Base-by-base conservation (phyloP, 1,140 invertebrate species). In the Leptopilina boulardi region DNA sequence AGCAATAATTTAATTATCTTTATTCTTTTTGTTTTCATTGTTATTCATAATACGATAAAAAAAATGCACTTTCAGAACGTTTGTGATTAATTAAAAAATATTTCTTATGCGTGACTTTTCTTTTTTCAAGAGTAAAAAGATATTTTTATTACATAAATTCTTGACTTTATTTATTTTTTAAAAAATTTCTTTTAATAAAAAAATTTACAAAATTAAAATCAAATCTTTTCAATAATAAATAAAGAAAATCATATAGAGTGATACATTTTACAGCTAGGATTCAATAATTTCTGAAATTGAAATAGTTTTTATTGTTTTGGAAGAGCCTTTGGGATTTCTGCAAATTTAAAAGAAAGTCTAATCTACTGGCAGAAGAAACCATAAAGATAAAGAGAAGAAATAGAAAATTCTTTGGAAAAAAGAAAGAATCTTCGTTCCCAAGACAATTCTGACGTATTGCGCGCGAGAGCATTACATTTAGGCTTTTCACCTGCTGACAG, bases 361-460 rank as follows among this genome's bases (percentile, higher is more conserved):
- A 66, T 66, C 59, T 66, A 26, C 13, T 66, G 59, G 19, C 26
- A 70, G 70, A 19, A 38, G 13, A 70, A 34, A 9, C 11, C 34
- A 41, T 38, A 59, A 71, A 26, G 10, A 42, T 73, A 3, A 21
- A 30, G 26, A 30, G n/a, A 15, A 66, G 59, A 30, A 30, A 66
- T 66, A 66, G 13, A 30, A 66, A 66, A 66, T 66, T 30, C 23
- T 66, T 11, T n/a, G 59, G n/a, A 11, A 30, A n/a, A 66, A 66
- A 30, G 23, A 30, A 66, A 30, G 59, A 26, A 21, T 66, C 26
- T 71, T 59, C 21, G 74, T 41, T 83, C 76, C 77, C 74, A 80
- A 79, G 78, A 76, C 71, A 76, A 78, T 77, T 75, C 75, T 74
- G 74, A 82, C 80, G 71, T 80, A 79, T 82, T 76, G 74, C 66